Evolutionary conservation across 2,888 invertebrate genomes (phyloP).

Genomic region (Trichopoda pennipes): DNA sequence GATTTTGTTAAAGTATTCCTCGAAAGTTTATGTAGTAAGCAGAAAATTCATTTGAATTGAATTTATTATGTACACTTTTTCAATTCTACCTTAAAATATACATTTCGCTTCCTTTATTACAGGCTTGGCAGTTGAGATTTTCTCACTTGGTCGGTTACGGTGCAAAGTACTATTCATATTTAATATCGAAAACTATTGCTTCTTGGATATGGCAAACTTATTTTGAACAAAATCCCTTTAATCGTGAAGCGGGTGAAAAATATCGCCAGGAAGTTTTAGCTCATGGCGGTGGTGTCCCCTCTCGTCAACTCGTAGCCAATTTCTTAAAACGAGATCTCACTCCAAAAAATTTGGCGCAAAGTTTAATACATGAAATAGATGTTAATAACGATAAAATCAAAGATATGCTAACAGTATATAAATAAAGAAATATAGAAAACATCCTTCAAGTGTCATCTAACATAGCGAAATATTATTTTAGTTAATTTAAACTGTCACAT

Average conservation of each 20-base stretch:
- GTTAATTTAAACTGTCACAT: neutral
- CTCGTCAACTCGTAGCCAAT: slow-evolving; percentile 88
- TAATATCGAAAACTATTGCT: slow-evolving; percentile 96
- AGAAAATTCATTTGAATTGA: too few species aligned
- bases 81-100: neutral
- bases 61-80: too few species aligned
- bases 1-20: too few species aligned
- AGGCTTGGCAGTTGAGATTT: slow-evolving; percentile 98
- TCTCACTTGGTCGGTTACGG: slow-evolving; percentile 99
- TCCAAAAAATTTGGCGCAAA: slow-evolving; percentile 88
- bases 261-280: slow-evolving; percentile 89
- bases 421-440: neutral
- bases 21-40: too few species aligned
- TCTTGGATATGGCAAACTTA: slow-evolving; percentile 95
- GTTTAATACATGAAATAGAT: slow-evolving; percentile 89
- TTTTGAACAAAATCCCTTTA: slow-evolving; percentile 90
- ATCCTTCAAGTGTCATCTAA: neutral
- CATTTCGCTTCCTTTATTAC: slow-evolving; percentile 62
- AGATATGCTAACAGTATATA: slow-evolving; percentile 71
- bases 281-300: slow-evolving; percentile 93
- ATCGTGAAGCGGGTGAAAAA: slow-evolving; percentile 88
- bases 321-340: slow-evolving; percentile 90
- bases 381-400: slow-evolving; percentile 83
- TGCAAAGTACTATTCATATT: slow-evolving; percentile 98
- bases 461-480: neutral